phyloP scores from a whole-genome alignment of 92 coral and sea anemone species.

The Bergia puertoricense region DNA sequence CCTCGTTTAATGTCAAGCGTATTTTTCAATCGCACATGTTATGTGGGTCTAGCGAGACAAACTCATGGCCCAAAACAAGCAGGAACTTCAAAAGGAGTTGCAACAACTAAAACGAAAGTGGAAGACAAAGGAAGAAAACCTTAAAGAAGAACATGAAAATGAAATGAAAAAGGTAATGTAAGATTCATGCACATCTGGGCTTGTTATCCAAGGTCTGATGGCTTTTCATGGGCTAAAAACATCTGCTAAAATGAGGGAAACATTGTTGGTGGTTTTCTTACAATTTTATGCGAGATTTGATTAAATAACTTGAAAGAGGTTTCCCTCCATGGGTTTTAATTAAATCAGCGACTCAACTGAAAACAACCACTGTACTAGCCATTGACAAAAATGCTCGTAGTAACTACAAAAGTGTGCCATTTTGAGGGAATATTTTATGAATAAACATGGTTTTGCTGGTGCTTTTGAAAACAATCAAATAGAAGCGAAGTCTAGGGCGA shows the following conservation, averaged over 20 bases:
- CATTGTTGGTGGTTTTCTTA: background rate
- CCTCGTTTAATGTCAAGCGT: background rate
- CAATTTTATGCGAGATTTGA: too few species aligned
- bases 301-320: too few species aligned
- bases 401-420: background rate
- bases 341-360: too few species aligned
- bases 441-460: too few species aligned
- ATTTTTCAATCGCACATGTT: background rate
- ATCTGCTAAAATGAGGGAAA: background rate
- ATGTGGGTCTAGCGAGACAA: slow-evolving; percentile 56
- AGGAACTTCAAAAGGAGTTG: slow-evolving; percentile 80
- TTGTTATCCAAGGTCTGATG: background rate
- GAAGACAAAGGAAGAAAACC: slow-evolving; percentile 74
- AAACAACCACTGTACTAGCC: too few species aligned
- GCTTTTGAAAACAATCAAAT: too few species aligned
- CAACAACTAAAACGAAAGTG: slow-evolving; percentile 81
- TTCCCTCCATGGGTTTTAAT: too few species aligned
- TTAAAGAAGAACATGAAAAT: slow-evolving; percentile 64
- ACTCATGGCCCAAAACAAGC: slow-evolving; percentile 76
- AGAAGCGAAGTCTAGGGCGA: too few species aligned
- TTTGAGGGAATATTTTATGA: too few species aligned
- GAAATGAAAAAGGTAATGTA: slow-evolving; percentile 80
- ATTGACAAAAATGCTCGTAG: background rate
- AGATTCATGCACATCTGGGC: background rate
- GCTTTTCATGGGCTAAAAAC: too few species aligned